These are phyloP conservation scores for Drosophila tani DNA, from an alignment of 1,140 invertebrate genomes.

Conservation along the genomic window DNA sequence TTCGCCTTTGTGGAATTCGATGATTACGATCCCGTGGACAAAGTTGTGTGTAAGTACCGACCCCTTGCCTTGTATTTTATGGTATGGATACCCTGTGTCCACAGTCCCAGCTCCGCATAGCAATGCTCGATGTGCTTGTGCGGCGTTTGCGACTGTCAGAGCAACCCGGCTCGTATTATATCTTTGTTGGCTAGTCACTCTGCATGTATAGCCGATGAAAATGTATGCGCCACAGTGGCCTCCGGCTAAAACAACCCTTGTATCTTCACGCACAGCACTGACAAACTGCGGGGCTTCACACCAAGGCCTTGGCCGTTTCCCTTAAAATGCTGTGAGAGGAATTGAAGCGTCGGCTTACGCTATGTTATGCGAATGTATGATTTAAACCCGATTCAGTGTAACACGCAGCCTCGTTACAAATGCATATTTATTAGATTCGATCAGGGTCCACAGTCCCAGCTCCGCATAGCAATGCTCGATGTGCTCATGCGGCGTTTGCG, in stretches of 20 bases:
- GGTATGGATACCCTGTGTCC: background rate
- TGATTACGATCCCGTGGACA: constrained; percentile 98
- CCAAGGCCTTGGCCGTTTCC: constrained; percentile 20
- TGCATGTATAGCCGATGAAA: constrained; percentile 68
- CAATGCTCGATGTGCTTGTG: constrained; percentile 62
- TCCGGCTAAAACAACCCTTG: constrained; percentile 10
- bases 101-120: constrained; percentile 77
- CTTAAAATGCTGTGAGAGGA: constrained; percentile 86
- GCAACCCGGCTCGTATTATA: constrained; percentile 67
- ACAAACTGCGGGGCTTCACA: constrained; percentile 58
- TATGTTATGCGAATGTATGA: constrained; percentile 78
- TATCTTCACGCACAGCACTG: constrained; percentile 49
- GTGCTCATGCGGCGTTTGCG: constrained; percentile 79
- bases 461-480: constrained; percentile 78
- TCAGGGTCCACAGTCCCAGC: constrained; percentile 72
- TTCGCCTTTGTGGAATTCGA: constrained; percentile 98
- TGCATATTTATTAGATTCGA: background rate
- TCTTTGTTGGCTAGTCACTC: constrained; percentile 48
- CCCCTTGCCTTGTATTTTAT: background rate
- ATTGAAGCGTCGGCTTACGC: constrained; percentile 75
- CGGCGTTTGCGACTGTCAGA: constrained; percentile 76
- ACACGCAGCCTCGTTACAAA: constrained; percentile 80
- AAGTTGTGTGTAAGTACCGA: constrained; percentile 91
- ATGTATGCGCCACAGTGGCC: constrained; percentile 63
- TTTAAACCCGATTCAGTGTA: constrained; percentile 54